Conservation (phyloP, 2,113 vertebrate species). For the Megaptera novaeangliae region DNA sequence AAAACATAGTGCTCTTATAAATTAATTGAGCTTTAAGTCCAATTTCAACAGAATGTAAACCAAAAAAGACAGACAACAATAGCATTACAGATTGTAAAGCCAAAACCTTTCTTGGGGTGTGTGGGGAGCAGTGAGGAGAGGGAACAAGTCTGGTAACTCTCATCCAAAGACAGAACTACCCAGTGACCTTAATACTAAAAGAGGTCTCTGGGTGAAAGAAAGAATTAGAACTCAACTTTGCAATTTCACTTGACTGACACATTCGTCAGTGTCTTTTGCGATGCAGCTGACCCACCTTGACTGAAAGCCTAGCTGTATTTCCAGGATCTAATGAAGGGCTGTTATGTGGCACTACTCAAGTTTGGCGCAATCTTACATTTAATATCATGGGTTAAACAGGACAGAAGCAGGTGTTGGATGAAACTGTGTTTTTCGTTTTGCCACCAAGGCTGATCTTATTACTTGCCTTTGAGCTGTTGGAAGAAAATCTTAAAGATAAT, state of each 20-base stretch:
- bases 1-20: not conserved
- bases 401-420: conserved; percentile 14
- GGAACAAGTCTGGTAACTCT: not conserved
- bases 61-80: not conserved
- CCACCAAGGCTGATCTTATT: conserved; percentile 34
- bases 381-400: conserved; percentile 65
- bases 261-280: conserved; percentile 46
- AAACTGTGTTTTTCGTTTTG: conserved; percentile 46
- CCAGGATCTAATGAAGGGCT: conserved; percentile 62
- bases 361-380: conserved; percentile 54
- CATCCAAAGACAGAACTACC: not conserved
- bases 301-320: conserved; percentile 33
- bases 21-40: not conserved
- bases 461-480: conserved; percentile 42
- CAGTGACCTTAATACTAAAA: conserved; percentile 29
- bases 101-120: not conserved
- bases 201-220: not conserved
- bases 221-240: conserved; percentile 43
- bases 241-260: conserved; percentile 60
- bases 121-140: not conserved
- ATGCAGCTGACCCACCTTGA: conserved; percentile 50
- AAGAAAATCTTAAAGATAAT: conserved; percentile 24
- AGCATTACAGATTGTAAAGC: not conserved
- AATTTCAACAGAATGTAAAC: not conserved
- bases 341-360: conserved; percentile 34